A percentile compares a stretch with the other conserved stretches of the same genome.
Conservation (phyloP, 2,888 invertebrate species). For the Argyra leucocephala region DNA sequence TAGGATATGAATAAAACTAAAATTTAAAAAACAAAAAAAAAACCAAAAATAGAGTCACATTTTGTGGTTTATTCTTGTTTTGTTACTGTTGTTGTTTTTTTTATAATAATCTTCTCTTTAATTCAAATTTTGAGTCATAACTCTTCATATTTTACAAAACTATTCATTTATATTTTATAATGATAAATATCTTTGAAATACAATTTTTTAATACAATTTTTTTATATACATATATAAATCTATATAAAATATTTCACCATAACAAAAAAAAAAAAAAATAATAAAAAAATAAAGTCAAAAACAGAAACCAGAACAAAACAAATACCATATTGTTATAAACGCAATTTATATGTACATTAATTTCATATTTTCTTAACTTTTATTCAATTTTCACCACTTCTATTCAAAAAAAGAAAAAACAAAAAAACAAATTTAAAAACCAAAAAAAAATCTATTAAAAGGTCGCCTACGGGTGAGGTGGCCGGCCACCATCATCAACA, state of each 20-base stretch:
- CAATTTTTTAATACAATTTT: not conserved
- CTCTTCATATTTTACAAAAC: not conserved
- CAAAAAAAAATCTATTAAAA: not conserved
- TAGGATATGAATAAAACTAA: not conserved
- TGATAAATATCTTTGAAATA: not conserved
- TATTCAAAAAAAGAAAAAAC: not conserved
- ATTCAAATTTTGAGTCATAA: slow-evolving; percentile 5
- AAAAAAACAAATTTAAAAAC: too few relatives aligned
- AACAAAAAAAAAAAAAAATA: too few relatives aligned
- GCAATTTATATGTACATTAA: slow-evolving; percentile 6
- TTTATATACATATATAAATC: not conserved
- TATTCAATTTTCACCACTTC: not conserved
- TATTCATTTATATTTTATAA: not conserved
- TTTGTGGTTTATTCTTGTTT: not conserved
- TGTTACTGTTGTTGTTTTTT: not conserved
- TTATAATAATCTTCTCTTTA: not conserved
- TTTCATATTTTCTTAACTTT: not conserved
- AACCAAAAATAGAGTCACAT: not conserved
- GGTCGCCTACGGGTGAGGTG: not conserved
- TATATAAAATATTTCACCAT: not conserved
- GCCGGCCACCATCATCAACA: not conserved
- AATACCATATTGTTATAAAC: not conserved
- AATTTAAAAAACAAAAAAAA: not conserved
- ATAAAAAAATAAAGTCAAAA: too few relatives aligned
- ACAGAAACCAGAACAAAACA: not conserved